A percentile compares a stretch with the other conserved stretches of the same genome.
Evolutionary conservation across 2,113 vertebrate species (phyloP).

Genomic region (Tonatia bakeri): DNA sequence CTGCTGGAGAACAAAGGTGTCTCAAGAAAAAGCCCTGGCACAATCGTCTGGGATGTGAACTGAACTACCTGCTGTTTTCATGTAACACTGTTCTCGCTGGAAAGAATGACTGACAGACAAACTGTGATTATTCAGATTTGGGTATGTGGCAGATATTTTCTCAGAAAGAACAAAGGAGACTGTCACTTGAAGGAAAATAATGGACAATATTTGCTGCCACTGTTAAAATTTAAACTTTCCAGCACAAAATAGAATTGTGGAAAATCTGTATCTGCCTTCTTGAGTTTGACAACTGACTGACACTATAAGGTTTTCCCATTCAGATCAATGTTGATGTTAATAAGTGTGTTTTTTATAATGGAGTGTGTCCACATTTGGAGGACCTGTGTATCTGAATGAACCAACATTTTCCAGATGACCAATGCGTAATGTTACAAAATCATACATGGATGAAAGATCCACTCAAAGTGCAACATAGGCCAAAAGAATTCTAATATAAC

Average conservation of each 20-base stretch:
- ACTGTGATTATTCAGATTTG: background rate
- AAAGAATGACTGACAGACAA: background rate
- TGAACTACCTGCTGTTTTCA: background rate
- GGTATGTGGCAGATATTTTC: background rate
- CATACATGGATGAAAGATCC: background rate
- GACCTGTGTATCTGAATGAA: background rate
- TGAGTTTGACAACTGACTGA: constrained; percentile 1
- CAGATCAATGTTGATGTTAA: background rate
- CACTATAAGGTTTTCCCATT: background rate
- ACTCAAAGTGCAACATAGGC: background rate
- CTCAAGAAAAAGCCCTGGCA: background rate
- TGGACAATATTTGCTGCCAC: background rate
- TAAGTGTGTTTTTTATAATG: background rate
- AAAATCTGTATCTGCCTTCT: background rate
- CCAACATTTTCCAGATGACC: background rate
- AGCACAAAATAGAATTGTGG: background rate
- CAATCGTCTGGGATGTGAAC: background rate
- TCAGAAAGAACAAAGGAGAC: background rate
- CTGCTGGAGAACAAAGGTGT: background rate
- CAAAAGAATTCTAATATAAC: background rate
- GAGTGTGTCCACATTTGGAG: background rate
- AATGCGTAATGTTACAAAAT: background rate
- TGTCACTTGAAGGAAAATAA: background rate
- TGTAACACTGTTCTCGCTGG: background rate
- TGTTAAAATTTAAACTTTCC: constrained; percentile 7